Evolutionary conservation across 2,888 invertebrate species (phyloP), one percentile per base, ranked within the genome.

Genomic region (Andrena bicolor): DNA sequence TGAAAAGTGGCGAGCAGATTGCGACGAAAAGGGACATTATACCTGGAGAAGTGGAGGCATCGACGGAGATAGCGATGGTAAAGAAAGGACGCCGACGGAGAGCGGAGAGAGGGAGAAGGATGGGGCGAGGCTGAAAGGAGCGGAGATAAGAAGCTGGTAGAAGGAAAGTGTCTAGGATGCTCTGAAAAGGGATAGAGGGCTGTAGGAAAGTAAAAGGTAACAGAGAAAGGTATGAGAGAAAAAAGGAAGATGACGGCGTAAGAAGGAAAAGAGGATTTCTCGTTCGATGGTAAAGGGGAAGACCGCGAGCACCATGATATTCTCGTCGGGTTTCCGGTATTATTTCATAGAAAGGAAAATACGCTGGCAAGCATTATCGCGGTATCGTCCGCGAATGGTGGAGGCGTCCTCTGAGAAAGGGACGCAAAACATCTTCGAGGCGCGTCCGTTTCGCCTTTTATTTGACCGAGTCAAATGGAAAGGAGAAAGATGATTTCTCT

Each of bases 1-100:
- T 78, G 82, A 85, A 83, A 88, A 90, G 88, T 87, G 88, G 86
- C 86, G 86, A 90, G 84, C 88, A 91, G 90, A 91, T 89, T 90
- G 90, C 86, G 74, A 86, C 86, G 85, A 85, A 87, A 84, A 72
- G 81, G 83, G 76, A 85, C 80, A 86, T 74, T 85, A 76, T 79
- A 76, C 76, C 72, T 60, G 20, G 63, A n/a, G 41, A 69, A 88
- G 83, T 82, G 60, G 72, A 73, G 77, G 79, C 76, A 87, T 86
- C 80, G 87, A 83, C 88, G 66, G 86, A 86, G 87, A 87, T 83
- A 88, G 85, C 74, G 64, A 70, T 32, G 58, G 32, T 58, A 41
- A 32, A 60, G 51, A 48, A 32, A 68, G 41, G 53, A 16, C 48
- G 58, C 16, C 4, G 41, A 4, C 1, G 1, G 41, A 16, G 16